Percentiles rank a stretch among this genome's conserved stretches.
phyloP scores from a whole-genome alignment of 2,797 vertebrate genomes.

The Semotilus atromaculatus region DNA sequence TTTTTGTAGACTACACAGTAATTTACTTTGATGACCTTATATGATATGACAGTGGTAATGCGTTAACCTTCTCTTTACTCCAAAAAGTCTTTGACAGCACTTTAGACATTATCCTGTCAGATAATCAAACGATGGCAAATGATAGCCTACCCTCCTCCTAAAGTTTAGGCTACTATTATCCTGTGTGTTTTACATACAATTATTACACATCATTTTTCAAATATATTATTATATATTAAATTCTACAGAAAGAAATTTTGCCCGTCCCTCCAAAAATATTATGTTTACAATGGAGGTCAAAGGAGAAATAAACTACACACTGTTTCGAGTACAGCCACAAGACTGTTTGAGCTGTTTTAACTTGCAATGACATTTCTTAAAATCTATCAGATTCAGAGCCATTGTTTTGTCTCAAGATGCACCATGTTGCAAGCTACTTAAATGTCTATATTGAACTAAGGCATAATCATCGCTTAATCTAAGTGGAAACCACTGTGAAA shows the following conservation, averaged over 20 bases:
- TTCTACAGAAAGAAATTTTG: background rate
- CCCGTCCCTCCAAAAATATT: fast-evolving
- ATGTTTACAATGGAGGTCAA: background rate
- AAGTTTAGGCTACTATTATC: background rate
- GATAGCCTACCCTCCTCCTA: background rate
- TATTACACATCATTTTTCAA: background rate
- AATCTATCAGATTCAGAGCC: background rate
- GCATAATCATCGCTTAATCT: background rate
- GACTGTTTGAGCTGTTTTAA: background rate
- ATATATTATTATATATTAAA: too few relatives aligned
- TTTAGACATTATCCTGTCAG: background rate
- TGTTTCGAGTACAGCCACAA: background rate
- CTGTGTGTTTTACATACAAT: background rate
- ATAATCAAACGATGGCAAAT: background rate
- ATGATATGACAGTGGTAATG: background rate
- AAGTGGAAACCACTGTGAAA: background rate
- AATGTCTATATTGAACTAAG: background rate
- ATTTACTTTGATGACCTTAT: background rate
- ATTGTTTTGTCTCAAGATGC: background rate
- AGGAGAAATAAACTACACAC: background rate
- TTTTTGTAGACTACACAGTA: background rate
- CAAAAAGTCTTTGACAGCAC: background rate
- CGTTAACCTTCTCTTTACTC: background rate
- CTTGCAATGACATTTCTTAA: background rate
- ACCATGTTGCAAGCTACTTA: background rate